Percentiles rank a stretch among this genome's conserved stretches.
Evolutionary conservation across 2,888 invertebrate genomes (phyloP).

Genomic region (Leistus spinibarbis): DNA sequence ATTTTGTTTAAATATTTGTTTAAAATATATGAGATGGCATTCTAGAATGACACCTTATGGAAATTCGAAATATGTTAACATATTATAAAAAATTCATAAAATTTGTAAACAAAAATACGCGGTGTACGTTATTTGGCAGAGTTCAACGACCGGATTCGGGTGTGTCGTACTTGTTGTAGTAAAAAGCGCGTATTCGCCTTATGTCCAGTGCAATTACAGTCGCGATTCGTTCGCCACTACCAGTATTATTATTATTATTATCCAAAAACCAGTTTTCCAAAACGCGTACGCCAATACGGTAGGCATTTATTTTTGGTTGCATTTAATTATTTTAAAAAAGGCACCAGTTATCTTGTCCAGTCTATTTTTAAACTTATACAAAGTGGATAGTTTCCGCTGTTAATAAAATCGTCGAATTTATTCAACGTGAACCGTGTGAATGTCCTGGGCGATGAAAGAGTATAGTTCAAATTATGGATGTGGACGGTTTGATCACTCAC

Average conservation of each 20-base stretch:
- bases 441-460: background rate
- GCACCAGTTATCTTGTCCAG: slow-evolving; percentile 19
- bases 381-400: slow-evolving; percentile 18
- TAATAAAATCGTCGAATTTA: slow-evolving; percentile 10
- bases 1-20: too few relatives aligned
- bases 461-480: background rate
- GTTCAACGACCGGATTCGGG: slow-evolving; percentile 14
- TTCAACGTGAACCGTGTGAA: slow-evolving; percentile 21
- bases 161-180: slow-evolving; percentile 28
- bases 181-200: background rate
- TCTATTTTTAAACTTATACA: slow-evolving; percentile 1
- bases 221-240: background rate
- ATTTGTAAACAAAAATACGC: slow-evolving; percentile 36
- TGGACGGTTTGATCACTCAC: background rate
- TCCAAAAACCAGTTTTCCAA: slow-evolving; percentile 24
- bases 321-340: slow-evolving; percentile 27
- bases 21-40: too few relatives aligned
- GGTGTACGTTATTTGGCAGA: background rate
- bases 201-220: slow-evolving; percentile 2
- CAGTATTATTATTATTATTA: background rate
- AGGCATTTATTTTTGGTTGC: slow-evolving; percentile 11
- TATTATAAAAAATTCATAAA: background rate
- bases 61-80: background rate
- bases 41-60: background rate
- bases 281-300: slow-evolving; percentile 25